Evolutionary conservation across 2,888 invertebrate genomes (phyloP).

Genomic region (Raillietiella orientalis): DNA sequence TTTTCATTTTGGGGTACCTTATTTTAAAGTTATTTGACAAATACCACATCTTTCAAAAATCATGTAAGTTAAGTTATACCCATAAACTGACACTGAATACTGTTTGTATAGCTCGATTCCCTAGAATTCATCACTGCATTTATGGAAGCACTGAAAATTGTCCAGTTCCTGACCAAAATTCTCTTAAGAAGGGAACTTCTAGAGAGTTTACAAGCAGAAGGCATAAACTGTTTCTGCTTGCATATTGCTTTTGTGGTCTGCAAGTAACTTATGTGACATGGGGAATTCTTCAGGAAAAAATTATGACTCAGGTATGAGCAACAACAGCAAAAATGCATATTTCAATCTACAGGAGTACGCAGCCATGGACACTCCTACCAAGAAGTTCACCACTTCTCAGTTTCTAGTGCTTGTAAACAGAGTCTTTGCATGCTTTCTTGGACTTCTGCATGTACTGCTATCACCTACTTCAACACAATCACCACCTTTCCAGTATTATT

Average conservation of each 20-base stretch:
- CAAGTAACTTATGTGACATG: constrained; percentile 73
- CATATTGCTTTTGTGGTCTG: constrained; percentile 54
- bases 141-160: no score
- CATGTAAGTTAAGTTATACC: constrained; percentile 20
- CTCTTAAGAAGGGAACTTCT: no score
- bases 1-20: constrained; percentile 51
- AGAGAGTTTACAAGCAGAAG: no score
- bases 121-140: no score
- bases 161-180: no score
- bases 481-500: constrained; percentile 74
- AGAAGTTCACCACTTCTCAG: constrained; percentile 66
- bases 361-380: constrained; percentile 17
- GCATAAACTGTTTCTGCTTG: constrained; percentile 17
- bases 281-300: constrained; percentile 90
- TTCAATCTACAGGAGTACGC: constrained; percentile 21
- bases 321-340: constrained; percentile 5
- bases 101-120: no score
- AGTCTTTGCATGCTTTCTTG: constrained; percentile 42
- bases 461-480: constrained; percentile 26
- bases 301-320: constrained; percentile 49
- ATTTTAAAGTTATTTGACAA: constrained; percentile 44
- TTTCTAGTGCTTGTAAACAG: constrained; percentile 88
- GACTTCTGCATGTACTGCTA: constrained; percentile 25
- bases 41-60: constrained; percentile 33
- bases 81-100: constrained; percentile 1